Percentiles rank a stretch among this genome's conserved stretches.
Conservation (phyloP, 2,888 invertebrate genomes). For the Callyntrura guangdongensis region DNA sequence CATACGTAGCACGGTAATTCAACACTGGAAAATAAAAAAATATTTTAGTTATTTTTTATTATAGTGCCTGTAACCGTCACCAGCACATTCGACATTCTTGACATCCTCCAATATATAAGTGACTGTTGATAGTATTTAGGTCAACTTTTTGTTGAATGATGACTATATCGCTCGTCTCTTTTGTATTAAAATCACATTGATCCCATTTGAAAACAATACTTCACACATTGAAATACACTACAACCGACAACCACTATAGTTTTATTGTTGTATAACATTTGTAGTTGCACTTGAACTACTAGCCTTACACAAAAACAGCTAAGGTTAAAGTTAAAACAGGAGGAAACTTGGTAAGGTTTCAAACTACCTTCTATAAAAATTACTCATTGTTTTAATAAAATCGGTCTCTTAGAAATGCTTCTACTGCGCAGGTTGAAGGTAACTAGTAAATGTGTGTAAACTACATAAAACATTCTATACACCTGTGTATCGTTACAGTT, state of each 20-base stretch:
- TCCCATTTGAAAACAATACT: constrained; percentile 41
- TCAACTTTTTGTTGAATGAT: constrained; percentile 9
- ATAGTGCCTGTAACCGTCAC: background rate
- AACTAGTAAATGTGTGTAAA: background rate
- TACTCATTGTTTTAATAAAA: constrained; percentile 53
- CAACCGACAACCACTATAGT: background rate
- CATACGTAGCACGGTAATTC: no score
- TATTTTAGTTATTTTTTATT: no score
- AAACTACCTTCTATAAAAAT: constrained; percentile 16
- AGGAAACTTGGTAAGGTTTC: background rate
- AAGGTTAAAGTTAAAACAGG: constrained; percentile 46
- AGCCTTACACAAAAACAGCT: background rate
- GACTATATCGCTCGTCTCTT: background rate
- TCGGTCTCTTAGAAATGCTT: background rate
- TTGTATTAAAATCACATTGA: constrained; percentile 25
- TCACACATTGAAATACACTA: no score
- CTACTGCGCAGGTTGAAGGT: constrained; percentile 5
- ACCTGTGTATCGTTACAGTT: background rate
- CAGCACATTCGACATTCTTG: constrained; percentile 1
- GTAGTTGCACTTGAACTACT: background rate
- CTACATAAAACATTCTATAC: background rate
- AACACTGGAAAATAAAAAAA: background rate
- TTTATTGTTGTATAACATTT: constrained; percentile 67
- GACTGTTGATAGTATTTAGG: constrained; percentile 39
- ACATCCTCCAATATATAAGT: background rate